phyloP scores from a whole-genome alignment of 2,888 invertebrate genomes.

The Linyphia triangularis region DNA sequence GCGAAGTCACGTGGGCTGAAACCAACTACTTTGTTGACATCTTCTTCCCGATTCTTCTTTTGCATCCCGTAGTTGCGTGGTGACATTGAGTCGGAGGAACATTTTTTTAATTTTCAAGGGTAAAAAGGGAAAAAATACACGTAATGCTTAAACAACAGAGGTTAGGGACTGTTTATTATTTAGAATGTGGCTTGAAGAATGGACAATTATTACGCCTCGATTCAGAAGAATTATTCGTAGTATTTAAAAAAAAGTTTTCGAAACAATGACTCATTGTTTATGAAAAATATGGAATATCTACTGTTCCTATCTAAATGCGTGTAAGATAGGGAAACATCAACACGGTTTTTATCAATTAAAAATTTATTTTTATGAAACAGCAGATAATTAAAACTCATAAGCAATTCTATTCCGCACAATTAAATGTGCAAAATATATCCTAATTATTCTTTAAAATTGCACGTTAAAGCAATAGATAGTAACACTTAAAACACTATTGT shows the following conservation, averaged over 20 bases:
- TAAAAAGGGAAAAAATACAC: conserved; percentile 14
- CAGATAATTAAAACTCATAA: too few species aligned
- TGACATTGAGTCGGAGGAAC: conserved; percentile 9
- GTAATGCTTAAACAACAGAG: conserved; percentile 7
- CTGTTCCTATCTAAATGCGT: not conserved
- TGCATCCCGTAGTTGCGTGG: conserved; percentile 20
- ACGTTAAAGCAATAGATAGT: too few species aligned
- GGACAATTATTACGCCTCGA: not conserved
- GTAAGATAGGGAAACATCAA: not conserved
- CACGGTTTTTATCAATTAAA: too few species aligned
- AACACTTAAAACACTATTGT: too few species aligned
- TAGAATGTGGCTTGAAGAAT: not conserved
- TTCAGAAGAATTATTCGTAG: not conserved
- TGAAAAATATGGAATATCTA: too few species aligned
- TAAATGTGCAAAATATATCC: too few species aligned
- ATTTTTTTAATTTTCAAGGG: conserved; percentile 48
- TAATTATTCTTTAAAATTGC: too few species aligned
- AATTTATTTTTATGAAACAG: too few species aligned
- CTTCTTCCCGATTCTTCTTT: conserved; percentile 60
- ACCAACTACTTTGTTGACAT: conserved; percentile 74
- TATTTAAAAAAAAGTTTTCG: not conserved
- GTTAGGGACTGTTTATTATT: not conserved
- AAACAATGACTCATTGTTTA: not conserved
- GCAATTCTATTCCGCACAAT: too few species aligned
- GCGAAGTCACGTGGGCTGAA: conserved; percentile 62